A percentile compares a stretch with the other conserved stretches of the same genome.
Conservation (phyloP, 2,113 vertebrate genomes). For the Zosterops japonicus region DNA sequence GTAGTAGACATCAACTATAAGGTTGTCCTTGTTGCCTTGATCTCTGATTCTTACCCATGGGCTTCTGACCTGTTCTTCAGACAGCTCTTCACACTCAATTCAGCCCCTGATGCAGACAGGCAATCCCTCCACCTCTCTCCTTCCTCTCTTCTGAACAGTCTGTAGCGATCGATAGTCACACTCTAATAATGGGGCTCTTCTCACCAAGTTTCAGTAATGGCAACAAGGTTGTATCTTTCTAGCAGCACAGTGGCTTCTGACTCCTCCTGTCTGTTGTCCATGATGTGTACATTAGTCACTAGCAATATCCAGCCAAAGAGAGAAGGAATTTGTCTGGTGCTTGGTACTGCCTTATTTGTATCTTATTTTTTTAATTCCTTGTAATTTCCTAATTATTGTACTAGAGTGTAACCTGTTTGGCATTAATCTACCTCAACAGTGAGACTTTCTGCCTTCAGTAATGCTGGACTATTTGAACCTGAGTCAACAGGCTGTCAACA, state of each 20-base stretch:
- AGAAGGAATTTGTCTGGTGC: not conserved
- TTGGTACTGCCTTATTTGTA: not conserved
- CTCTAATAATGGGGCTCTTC: not conserved
- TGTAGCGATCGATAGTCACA: rapidly evolving
- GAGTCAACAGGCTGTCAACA: not conserved
- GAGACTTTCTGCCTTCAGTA: not conserved
- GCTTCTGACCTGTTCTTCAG: not conserved
- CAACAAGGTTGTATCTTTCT: not conserved
- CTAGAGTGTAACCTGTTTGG: not conserved
- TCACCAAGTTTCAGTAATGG: not conserved
- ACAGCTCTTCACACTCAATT: not conserved
- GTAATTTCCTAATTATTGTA: not conserved
- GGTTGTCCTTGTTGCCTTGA: not conserved
- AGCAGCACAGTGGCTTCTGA: not conserved
- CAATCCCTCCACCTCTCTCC: not conserved
- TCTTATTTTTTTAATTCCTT: not conserved
- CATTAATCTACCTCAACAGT: not conserved
- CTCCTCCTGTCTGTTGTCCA: not conserved
- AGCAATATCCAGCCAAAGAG: not conserved
- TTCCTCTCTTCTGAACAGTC: not conserved
- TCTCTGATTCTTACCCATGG: not conserved
- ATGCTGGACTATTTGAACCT: not conserved
- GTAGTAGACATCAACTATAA: not conserved
- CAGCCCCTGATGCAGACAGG: not conserved
- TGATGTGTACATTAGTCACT: not conserved